phyloP scores from a whole-genome alignment of 2,888 invertebrate genomes.

The Ceratothoa steindachneri region DNA sequence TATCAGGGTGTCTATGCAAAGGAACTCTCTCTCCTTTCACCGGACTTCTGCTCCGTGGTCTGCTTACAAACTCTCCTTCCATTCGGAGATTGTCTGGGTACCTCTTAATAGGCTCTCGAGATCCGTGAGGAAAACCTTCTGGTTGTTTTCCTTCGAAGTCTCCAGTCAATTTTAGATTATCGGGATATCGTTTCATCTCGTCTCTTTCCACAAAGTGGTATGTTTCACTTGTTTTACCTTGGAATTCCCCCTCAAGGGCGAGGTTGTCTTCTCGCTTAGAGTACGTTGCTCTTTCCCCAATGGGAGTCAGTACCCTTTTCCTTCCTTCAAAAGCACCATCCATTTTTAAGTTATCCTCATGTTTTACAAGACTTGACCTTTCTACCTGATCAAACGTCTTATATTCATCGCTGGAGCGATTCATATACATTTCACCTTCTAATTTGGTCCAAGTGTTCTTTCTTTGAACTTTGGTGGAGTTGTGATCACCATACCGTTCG shows the following conservation, averaged over 20 bases:
- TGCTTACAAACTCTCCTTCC: constrained; percentile 53
- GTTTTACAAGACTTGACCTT: constrained; percentile 52
- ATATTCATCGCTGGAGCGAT: constrained; percentile 37
- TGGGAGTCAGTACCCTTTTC: constrained; percentile 58
- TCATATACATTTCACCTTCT: constrained; percentile 44
- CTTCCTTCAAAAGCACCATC: constrained; percentile 49
- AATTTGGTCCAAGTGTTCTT: constrained; percentile 48
- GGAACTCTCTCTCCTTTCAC: constrained; percentile 52
- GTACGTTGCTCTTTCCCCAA: constrained; percentile 59
- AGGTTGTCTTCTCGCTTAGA: constrained; percentile 60
- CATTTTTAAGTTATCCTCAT: constrained; percentile 52
- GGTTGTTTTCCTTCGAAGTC: constrained; percentile 28
- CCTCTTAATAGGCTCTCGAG: constrained; percentile 29
- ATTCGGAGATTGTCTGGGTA: constrained; percentile 42
- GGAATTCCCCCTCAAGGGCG: constrained; percentile 57
- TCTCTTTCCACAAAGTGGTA: constrained; percentile 56
- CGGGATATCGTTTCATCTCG: constrained; percentile 16
- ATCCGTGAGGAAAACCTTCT: constrained; percentile 17
- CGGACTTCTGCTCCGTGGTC: constrained; percentile 34
- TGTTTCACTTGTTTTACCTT: constrained; percentile 22
- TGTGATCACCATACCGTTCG: constrained; percentile 21
- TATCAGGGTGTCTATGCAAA: constrained; percentile 52
- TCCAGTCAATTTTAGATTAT: constrained; percentile 28
- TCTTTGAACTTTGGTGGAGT: constrained; percentile 26
- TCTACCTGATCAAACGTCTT: constrained; percentile 24